phyloP scores from a whole-genome alignment of 2,797 vertebrate species.

The Myotis planiceps region DNA sequence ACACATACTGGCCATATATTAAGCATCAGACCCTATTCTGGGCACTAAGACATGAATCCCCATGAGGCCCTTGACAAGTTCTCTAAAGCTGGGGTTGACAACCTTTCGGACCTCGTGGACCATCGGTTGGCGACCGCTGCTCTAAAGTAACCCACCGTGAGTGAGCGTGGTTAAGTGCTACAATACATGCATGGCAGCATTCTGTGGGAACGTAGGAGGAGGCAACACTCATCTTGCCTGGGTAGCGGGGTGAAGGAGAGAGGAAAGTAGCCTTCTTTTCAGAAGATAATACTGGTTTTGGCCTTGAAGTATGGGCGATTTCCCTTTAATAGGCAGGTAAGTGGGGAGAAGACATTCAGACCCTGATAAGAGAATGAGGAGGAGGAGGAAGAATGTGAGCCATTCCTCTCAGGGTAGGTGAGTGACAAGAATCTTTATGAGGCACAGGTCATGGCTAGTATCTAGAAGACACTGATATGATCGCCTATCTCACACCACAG shows the following conservation, averaged over 20 bases:
- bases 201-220: background rate
- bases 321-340: background rate
- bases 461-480: background rate
- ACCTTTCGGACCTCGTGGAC: background rate
- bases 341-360: background rate
- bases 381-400: background rate
- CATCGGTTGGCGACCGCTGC: too few species aligned
- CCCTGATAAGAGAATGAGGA: background rate
- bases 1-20: background rate
- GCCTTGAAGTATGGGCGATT: background rate
- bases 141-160: background rate
- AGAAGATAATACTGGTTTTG: background rate
- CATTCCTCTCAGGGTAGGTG: background rate
- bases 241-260: fast-evolving
- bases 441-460: background rate
- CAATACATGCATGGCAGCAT: background rate
- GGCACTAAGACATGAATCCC: background rate
- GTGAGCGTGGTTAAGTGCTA: too few species aligned
- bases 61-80: background rate
- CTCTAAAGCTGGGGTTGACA: background rate
- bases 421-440: background rate
- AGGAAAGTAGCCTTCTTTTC: background rate
- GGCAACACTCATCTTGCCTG: background rate
- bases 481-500: background rate
- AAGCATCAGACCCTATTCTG: background rate